Base-by-base conservation (phyloP, 2,888 invertebrate genomes). In the Strigamia crassipes region DNA sequence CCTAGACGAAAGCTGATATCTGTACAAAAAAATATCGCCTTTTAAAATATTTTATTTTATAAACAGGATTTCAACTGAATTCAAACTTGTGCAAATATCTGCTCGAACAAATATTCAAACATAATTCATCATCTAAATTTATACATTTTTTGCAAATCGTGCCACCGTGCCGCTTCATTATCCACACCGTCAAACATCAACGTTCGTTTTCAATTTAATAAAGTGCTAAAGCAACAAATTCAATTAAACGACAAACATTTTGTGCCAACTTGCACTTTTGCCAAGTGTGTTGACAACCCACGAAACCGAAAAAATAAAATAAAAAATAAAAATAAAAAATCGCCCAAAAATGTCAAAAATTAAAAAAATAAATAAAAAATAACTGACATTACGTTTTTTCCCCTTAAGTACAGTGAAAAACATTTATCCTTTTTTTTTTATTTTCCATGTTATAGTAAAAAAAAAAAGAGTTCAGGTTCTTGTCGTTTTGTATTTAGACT, bases 141-240 rank as follows among this genome's bases (percentile, higher is more conserved):
- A 13, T 46, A 13, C 46, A 46, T 5, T 46, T 46, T 46, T 46
- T 38, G 38, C 6, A 38, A 46, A 46, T 46, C 15, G 5, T 13
- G 46, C n/a, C 9, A 56, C 21, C 21, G 18, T 56, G n/a, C 56
- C n/a, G 18, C n/a, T 18, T 56, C n/a, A n/a, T 56, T 56, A n/a
- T 6, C 15, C 56, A n/a, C 51, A 18, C 21, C 18, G 18, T 56
- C 56, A 56, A 18, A 56, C 56, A 56, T 9, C 56, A 56, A 56
- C 56, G 18, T 56, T 56, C 56, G n/a, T 56, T 56, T 56, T 56
- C 56, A 56, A 56, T 56, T 56, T 56, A 56, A 56, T 56, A 56
- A 56, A 56, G 56, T 56, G 56, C 56, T 56, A 56, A 56, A 56
- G 56, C 56, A 56, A 56, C 56, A 56, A 56, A 56, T 56, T 56